Base-by-base conservation (phyloP, 2,113 vertebrate species). In the Oenanthe melanoleuca region DNA sequence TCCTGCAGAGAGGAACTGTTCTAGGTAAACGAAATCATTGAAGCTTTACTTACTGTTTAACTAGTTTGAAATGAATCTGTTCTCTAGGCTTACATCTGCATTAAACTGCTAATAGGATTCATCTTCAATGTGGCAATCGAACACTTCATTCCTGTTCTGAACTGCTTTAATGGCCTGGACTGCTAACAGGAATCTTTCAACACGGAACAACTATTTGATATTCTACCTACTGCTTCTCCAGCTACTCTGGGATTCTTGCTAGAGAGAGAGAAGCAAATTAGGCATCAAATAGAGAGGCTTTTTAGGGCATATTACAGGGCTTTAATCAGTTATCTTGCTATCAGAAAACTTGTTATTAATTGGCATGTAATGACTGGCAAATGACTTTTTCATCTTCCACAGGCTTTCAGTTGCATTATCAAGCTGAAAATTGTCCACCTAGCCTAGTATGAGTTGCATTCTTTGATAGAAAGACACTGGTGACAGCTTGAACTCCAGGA, bases 1-100 rank as follows among this genome's bases (percentile, higher is more conserved):
- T 95, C 95, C 96, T 95, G 91, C 86, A 78, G 96, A 93, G 93
- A 95, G 45, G 84, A 96, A 92, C 81, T 94, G 95, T 95, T 95
- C 93, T 93, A 93, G 93, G 90, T 94, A 91, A 97, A 95, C 20
- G 29, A 79, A 92, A 88, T 89, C 78, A 69, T 71, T 89, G 86
- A 86, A 69, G 84, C 71, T 91, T 97, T 93, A 84, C 87, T 94
- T 87, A 83, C 87, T 78, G 55, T 88, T 93, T 95, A 80, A 89
- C 93, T 75, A 88, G 45, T 86, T 88, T 92, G 83, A 92, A 95
- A 94, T 69, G 50, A 82, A 90, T 88, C 86, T 85, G 77, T 86
- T 96, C 85, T 92, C 73, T 74, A 67, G 77, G 83, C 85, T 94
- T 92, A 86, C 60, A 72, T 80, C 63, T 80, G 64, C 91, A 86